These are phyloP conservation scores for Sepioteuthis lessoniana DNA, from an alignment of 2,888 invertebrate genomes.

Conservation along the genomic window DNA sequence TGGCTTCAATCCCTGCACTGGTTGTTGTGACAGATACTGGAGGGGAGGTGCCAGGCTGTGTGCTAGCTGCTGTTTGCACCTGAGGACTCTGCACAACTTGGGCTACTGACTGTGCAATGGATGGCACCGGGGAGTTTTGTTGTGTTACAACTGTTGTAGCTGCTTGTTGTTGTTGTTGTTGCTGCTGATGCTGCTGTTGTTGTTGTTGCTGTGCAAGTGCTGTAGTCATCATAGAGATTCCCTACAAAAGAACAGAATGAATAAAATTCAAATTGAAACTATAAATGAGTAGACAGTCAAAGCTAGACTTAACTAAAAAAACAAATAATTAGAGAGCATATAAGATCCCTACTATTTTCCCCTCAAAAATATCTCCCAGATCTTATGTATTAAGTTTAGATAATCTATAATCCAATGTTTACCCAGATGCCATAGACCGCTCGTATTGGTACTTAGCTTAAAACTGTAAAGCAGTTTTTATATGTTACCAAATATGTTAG, in stretches of 20 bases:
- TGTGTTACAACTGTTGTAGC: constrained; percentile 39
- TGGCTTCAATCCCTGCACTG: constrained; percentile 47
- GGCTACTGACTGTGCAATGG: constrained; percentile 50
- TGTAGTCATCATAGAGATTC: constrained; percentile 41
- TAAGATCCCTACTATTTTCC: too few species aligned
- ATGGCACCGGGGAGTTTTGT: constrained; percentile 51
- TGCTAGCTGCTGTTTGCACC: constrained; percentile 36
- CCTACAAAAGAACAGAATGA: background rate
- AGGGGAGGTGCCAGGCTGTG: constrained; percentile 46
- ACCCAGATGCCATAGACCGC: too few species aligned
- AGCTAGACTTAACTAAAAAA: too few species aligned
- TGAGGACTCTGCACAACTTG: constrained; percentile 50
- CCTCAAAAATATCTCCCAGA: too few species aligned
- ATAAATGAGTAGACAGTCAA: background rate
- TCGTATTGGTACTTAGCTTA: too few species aligned
- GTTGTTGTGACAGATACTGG: constrained; percentile 53
- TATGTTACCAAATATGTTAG: too few species aligned
- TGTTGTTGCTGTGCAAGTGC: background rate
- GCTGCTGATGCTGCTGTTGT: constrained; percentile 46
- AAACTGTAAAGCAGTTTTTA: too few species aligned
- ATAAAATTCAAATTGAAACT: background rate
- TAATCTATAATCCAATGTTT: too few species aligned
- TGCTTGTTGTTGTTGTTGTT: constrained; percentile 43
- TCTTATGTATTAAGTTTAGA: too few species aligned
- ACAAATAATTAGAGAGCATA: too few species aligned